Conservation (phyloP, 2,113 vertebrate species). For the Paradoxurus hermaphroditus region DNA sequence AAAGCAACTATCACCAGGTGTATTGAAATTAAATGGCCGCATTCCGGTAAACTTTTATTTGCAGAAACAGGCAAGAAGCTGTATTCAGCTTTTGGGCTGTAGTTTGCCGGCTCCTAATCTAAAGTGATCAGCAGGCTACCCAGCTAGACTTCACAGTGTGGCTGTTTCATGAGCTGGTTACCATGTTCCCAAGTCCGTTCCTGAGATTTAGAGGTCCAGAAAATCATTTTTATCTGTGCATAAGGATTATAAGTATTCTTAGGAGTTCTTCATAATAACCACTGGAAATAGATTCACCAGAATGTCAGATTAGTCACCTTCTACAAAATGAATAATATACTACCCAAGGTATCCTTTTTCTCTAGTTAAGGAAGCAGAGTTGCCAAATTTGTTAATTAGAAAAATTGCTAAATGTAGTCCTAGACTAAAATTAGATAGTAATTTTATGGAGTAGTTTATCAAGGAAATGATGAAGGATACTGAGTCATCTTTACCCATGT, state of each 20-base stretch:
- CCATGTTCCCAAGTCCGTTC: not conserved
- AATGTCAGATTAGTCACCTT: not conserved
- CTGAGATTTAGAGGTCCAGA: not conserved
- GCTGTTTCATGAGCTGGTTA: not conserved
- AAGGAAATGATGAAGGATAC: not conserved
- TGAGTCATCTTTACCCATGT: not conserved
- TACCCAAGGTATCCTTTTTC: not conserved
- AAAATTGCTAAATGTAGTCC: not conserved
- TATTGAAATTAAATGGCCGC: not conserved
- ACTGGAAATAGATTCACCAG: not conserved
- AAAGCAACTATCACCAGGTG: not conserved
- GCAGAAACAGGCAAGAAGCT: not conserved
- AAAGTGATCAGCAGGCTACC: not conserved
- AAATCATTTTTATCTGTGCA: not conserved
- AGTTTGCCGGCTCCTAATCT: not conserved
- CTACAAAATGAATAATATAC: not conserved
- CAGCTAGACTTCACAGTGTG: not conserved
- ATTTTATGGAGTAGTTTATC: not conserved
- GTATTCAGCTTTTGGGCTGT: not conserved
- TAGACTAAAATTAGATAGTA: not conserved
- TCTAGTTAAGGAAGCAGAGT: not conserved
- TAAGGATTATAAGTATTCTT: not conserved
- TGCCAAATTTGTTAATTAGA: not conserved
- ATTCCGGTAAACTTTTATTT: not conserved
- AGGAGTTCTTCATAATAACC: not conserved